Conservation (phyloP, 2,888 invertebrate genomes). For the Eutolmus rufibarbis region DNA sequence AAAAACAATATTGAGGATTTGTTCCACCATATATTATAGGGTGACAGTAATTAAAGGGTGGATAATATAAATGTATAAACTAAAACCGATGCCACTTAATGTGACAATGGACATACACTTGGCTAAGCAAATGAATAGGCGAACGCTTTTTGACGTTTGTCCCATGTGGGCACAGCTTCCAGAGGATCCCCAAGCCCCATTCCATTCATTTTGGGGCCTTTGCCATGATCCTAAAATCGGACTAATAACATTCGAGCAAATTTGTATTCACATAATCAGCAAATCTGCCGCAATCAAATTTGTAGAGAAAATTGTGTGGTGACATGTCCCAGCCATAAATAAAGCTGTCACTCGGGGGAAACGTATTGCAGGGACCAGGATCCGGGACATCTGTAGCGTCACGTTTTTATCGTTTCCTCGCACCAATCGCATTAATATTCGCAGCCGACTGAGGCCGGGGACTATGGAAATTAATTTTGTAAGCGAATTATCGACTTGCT, state of each 20-base stretch:
- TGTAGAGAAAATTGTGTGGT: background rate
- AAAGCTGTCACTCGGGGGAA: background rate
- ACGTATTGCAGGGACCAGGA: background rate
- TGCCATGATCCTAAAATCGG: background rate
- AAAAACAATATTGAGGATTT: background rate
- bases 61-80: background rate
- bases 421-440: background rate
- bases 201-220: background rate
- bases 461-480: background rate
- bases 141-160: background rate
- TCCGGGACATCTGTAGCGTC: background rate
- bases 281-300: background rate
- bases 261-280: background rate
- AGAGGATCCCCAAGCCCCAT: background rate
- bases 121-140: background rate
- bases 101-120: background rate
- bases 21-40: background rate
- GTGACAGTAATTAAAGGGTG: background rate
- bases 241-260: background rate
- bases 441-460: background rate
- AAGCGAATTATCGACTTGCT: background rate
- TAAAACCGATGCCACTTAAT: background rate
- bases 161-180: background rate
- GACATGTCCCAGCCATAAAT: background rate
- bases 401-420: background rate